Conservation (phyloP, 2,888 invertebrate species). For the Apotomis capreana region DNA sequence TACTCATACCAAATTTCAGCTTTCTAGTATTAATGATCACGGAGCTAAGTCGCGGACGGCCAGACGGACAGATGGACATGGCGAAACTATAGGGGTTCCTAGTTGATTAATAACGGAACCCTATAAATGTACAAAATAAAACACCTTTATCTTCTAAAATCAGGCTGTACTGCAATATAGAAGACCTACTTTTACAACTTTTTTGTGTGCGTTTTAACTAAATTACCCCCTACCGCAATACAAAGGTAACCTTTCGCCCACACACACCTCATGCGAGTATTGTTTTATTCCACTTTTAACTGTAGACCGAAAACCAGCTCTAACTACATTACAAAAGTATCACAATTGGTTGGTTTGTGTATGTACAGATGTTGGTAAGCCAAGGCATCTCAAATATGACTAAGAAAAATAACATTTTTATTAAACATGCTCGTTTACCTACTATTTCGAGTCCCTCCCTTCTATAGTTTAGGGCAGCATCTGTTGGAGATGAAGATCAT, state of each 20-base stretch:
- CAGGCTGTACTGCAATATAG: neutral
- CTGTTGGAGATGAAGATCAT: too few species aligned
- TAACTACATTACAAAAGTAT: neutral
- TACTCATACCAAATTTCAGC: too few species aligned
- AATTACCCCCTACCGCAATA: slow-evolving; percentile 38
- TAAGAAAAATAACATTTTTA: neutral
- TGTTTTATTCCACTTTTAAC: slow-evolving; percentile 23
- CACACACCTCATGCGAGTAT: slow-evolving; percentile 24
- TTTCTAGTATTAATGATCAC: too few species aligned
- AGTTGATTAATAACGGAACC: too few species aligned
- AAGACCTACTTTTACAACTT: slow-evolving; percentile 22
- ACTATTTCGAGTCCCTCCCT: too few species aligned
- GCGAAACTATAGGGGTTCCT: too few species aligned
- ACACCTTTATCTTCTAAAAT: too few species aligned
- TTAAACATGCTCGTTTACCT: too few species aligned
- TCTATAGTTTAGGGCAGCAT: too few species aligned
- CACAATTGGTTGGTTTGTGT: neutral
- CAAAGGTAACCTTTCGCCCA: slow-evolving; percentile 41
- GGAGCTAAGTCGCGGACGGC: too few species aligned
- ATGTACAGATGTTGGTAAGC: slow-evolving; percentile 5
- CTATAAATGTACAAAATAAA: too few species aligned
- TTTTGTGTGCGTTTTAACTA: slow-evolving; percentile 24
- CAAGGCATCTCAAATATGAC: slow-evolving; percentile 16
- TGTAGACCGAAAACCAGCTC: slow-evolving; percentile 6
- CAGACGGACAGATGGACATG: too few species aligned